Percentiles rank a stretch among this genome's conserved stretches.
These are phyloP conservation scores for Dicyrtoma fusca DNA, from an alignment of 2,888 invertebrate genomes.

Conservation along the genomic window DNA sequence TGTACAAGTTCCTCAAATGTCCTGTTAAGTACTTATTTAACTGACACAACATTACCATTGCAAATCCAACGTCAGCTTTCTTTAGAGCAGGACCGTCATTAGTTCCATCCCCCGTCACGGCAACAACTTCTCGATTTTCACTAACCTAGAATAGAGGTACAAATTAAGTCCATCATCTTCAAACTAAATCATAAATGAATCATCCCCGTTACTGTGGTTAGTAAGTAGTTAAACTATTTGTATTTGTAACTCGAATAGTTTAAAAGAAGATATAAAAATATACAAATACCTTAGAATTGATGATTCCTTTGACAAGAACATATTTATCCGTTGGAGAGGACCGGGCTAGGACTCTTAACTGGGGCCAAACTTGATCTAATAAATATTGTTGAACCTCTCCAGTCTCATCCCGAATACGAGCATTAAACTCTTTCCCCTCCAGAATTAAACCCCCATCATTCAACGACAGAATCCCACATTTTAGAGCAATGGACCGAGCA, in stretches of 20 bases:
- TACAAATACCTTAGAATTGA: conserved; percentile 92
- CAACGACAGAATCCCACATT: conserved; percentile 93
- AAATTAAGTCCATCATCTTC: too few relatives aligned
- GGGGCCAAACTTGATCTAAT: conserved; percentile 96
- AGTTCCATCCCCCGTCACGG: conserved; percentile 97
- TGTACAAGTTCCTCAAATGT: too few relatives aligned
- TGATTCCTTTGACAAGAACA: conserved; percentile 96
- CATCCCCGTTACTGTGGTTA: too few relatives aligned
- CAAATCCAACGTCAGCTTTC: conserved; percentile 98
- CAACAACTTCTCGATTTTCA: conserved; percentile 92
- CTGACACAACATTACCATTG: too few relatives aligned
- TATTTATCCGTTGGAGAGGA: conserved; percentile 99
- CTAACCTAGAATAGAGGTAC: conserved; percentile 60
- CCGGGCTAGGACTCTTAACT: conserved; percentile 88
- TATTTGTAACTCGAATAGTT: too few relatives aligned
- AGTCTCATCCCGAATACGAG: conserved; percentile 80
- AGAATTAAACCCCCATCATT: conserved; percentile 86
- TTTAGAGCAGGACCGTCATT: conserved; percentile 98
- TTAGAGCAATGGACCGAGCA: conserved; percentile 93
- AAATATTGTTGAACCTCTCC: conserved; percentile 92
- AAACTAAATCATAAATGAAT: too few relatives aligned
- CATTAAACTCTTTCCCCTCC: conserved; percentile 97
- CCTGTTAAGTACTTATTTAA: too few relatives aligned
- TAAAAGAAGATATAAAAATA: too few relatives aligned
- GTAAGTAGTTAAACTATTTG: too few relatives aligned